These are phyloP conservation scores for Podarcis cretensis DNA, from an alignment of 2,113 vertebrate species.

Conservation along the genomic window DNA sequence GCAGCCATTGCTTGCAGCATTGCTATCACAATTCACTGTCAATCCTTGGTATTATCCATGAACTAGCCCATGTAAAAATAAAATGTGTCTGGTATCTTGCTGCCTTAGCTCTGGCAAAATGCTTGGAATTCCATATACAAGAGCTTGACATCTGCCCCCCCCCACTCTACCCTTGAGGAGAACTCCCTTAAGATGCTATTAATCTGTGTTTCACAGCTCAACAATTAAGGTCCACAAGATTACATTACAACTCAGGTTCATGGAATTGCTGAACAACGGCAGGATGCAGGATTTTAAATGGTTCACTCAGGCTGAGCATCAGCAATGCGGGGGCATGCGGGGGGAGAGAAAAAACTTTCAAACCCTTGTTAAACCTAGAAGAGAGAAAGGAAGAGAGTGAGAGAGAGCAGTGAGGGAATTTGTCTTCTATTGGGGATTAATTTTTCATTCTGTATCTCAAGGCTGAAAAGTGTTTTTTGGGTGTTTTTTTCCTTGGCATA, in stretches of 20 bases:
- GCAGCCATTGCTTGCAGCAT: not conserved
- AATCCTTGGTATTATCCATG: not conserved
- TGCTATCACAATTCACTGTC: not conserved
- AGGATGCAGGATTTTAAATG: constrained; percentile 21
- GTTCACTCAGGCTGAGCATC: constrained; percentile 24
- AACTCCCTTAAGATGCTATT: not conserved
- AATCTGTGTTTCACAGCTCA: not conserved
- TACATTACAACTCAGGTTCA: not conserved
- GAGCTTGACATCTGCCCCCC: not conserved
- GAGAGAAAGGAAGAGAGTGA: constrained; percentile 7
- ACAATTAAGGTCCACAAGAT: not conserved
- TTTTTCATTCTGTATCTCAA: constrained; percentile 56
- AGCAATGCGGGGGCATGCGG: not conserved
- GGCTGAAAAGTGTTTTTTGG: constrained; percentile 44
- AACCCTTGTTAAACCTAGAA: constrained; percentile 46
- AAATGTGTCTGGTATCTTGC: not conserved
- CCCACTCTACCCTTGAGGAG: not conserved
- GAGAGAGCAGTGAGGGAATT: constrained; percentile 46
- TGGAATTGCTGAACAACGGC: constrained; percentile 6
- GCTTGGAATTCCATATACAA: not conserved
- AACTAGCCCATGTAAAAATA: not conserved
- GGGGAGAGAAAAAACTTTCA: constrained; percentile 43
- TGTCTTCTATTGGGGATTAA: constrained; percentile 46
- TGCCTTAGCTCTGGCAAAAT: not conserved
- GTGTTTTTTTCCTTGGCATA: not conserved